A percentile compares a stretch with the other conserved stretches of the same genome.
phyloP scores from a whole-genome alignment of 2,888 invertebrate genomes.

The Fissipunctia ypsillon region DNA sequence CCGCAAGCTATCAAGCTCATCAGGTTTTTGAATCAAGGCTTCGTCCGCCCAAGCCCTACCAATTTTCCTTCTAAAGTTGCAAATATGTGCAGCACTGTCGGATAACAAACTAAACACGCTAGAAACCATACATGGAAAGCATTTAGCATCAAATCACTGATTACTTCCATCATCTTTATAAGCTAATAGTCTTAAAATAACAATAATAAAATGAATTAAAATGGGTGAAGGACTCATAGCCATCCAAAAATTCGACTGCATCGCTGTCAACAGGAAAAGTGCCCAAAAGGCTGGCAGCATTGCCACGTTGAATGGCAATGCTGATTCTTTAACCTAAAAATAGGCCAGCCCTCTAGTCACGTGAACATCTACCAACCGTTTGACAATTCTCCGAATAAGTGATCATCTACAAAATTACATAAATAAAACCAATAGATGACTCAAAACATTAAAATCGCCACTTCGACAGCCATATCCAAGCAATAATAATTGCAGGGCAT shows the following conservation, averaged over 20 bases:
- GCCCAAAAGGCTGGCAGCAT: neutral
- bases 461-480: constrained; percentile 23
- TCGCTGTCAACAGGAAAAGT: neutral
- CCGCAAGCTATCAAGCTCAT: neutral
- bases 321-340: too few relatives aligned
- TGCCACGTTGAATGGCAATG: neutral
- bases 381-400: neutral
- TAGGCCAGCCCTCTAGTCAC: neutral
- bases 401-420: neutral
- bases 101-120: neutral
- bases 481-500: constrained; percentile 30
- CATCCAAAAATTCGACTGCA: neutral
- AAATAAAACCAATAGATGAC: neutral
- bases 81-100: neutral
- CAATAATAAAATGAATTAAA: too few relatives aligned
- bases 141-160: neutral
- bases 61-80: neutral
- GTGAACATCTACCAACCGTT: neutral
- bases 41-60: neutral
- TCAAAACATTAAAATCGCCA: constrained; percentile 16
- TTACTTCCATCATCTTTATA: neutral
- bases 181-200: too few relatives aligned
- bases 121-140: neutral
- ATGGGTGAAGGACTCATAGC: too few relatives aligned
- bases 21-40: neutral